Percentiles rank a stretch among this genome's conserved stretches.
Evolutionary conservation across 2,113 vertebrate species (phyloP).

Genomic region (Dissostichus mawsoni): DNA sequence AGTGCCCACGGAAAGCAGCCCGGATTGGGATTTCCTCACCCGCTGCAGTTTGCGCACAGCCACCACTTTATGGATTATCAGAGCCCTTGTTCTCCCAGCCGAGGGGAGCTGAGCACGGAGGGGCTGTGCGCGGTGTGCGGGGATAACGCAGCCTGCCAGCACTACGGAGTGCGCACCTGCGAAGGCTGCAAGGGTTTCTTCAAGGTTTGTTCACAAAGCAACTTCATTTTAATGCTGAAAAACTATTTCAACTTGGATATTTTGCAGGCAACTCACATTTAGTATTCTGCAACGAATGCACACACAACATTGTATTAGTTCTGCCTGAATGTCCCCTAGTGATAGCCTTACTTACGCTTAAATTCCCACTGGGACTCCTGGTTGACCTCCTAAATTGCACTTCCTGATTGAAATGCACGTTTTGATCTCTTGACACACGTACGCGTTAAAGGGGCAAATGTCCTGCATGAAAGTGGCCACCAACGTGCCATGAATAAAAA

Average conservation of each 20-base stretch:
- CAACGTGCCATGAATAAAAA: conserved; percentile 73
- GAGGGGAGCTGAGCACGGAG: conserved; percentile 88
- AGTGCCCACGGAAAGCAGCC: conserved; percentile 87
- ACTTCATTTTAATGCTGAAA: background rate
- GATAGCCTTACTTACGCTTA: background rate
- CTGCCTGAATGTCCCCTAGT: background rate
- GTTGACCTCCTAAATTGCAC: conserved; percentile 35
- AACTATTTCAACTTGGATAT: background rate
- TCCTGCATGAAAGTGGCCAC: conserved; percentile 54
- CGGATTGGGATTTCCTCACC: conserved; percentile 88
- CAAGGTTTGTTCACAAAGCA: conserved; percentile 83
- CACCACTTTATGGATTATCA: conserved; percentile 92
- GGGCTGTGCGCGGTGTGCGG: conserved; percentile 96
- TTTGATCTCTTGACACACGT: conserved; percentile 54
- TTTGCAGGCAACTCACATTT: background rate
- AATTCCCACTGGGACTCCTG: conserved; percentile 14
- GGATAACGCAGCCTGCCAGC: conserved; percentile 96
- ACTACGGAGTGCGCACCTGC: conserved; percentile 95
- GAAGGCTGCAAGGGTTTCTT: conserved; percentile 97
- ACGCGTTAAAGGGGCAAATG: conserved; percentile 47
- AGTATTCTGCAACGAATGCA: no score
- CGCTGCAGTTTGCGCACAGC: conserved; percentile 88
- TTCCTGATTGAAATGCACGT: conserved; percentile 54
- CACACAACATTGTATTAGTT: no score
- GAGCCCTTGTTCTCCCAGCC: conserved; percentile 83